Base-by-base conservation (phyloP, 2,888 invertebrate genomes). In the Gasteruption jaculator region DNA sequence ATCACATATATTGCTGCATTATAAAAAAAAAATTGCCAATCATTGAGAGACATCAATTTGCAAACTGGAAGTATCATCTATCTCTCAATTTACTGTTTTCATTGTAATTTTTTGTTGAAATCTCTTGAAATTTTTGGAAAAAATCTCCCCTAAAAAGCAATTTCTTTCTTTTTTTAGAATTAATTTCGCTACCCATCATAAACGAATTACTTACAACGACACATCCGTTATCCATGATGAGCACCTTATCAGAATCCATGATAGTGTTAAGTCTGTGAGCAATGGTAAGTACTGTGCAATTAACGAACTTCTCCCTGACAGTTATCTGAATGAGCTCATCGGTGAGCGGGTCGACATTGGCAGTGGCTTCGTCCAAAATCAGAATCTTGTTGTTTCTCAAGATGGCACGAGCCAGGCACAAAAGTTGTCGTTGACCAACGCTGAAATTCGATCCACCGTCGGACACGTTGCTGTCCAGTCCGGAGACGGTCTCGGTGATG, bases 341-440 rank as follows among this genome's bases (percentile, higher is more conserved):
- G 4, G 78, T 79, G 79, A 85, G 85, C n/a, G 87, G 87, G 72
- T 93, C 92, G 6, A 93, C 91, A 66, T 92, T 92, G 5, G 92
- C 91, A 0, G 93, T 93, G 15, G 93, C 92, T 71, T 94, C 93
- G 63, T 93, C 93, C 53, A 93, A 76, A 38, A 94, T 85, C 2
- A 93, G 76, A 47, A 94, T 85, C 53, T 81, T 83, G 69, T 91
- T 91, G 49, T 85, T 85, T 16, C 87, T 78, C n/a, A 93, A 72
- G 53, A 94, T 85, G 27, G 93, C 92, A 22, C 93, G 78, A 1
- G 91, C 92, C 46, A 94, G 74, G 67, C 93, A 94, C 27, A 94
- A 81, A 38, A 94, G 73, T 68, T 94, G 94, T n/a, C 91, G 75
- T 67, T 94, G 92, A 0, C 94, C 94, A 8, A 92, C 85, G 43